Base-by-base conservation (phyloP, 2,113 vertebrate species). In the Channa maculata region DNA sequence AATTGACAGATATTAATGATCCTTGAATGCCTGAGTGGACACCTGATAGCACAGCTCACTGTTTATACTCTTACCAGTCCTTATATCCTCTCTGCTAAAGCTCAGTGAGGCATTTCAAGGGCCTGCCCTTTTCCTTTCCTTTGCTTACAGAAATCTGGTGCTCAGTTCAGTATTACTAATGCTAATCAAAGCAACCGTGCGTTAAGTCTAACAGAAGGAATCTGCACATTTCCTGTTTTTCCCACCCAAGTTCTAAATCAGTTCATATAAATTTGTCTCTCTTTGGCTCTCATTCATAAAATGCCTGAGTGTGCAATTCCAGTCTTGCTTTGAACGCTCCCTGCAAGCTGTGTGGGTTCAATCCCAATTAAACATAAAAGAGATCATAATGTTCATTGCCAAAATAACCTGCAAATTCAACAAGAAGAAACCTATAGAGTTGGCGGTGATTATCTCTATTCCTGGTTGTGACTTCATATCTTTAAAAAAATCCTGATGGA, bases 1-100 rank as follows among this genome's bases (percentile, higher is more conserved):
- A 54, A 7, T 49, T 84, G 80, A 87, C 88, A 86, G 79, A 57
- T 77, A 62, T 64, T 84, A 79, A 86, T 84, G 80, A 68, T 58
- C 63, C 13, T 12, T 51, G 53, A 80, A 15, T 69, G 5, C 60
- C 51, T 80, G 48, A 66, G 65, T 74, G 87, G 87, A 81, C 66
- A 88, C 84, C 14, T 73, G 88, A 93, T 89, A 85, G 65, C 51
- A 4, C 48, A 51, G 34, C 15, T 83, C 5, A 5, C 48, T 86
- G 83, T 89, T 90, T 83, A 63, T 37, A 53, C 74, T 84, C 39
- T 67, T 3, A 37, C 65, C 46, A 3, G 33, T 5, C 33, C 68
- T 60, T 38, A 37, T 39, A 65, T 70, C 53, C 57, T 50, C 44
- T 13, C 33, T 62, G 57, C 10, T 75, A 38, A 60, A 49, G n/a